Evolutionary conservation across 1,140 invertebrate species (phyloP).

Genomic region (Lepidurus apus): DNA sequence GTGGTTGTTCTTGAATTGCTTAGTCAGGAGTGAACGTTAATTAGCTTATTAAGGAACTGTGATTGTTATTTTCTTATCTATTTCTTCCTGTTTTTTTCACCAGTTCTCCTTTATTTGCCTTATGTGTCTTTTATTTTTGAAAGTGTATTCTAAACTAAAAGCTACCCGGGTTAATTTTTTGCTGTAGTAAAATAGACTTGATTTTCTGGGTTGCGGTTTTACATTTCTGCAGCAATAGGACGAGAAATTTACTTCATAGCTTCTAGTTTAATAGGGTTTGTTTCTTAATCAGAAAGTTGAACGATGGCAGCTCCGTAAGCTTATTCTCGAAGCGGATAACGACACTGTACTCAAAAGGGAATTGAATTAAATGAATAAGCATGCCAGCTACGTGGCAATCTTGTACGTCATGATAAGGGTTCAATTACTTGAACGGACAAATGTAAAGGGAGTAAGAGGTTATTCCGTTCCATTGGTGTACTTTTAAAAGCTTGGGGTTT

Average conservation of each 20-base stretch:
- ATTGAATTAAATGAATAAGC: too few relatives aligned
- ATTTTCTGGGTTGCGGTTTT: too few relatives aligned
- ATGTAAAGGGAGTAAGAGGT: constrained; percentile 11
- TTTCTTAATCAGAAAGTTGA: background rate
- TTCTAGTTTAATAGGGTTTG: background rate
- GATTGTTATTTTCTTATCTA: background rate
- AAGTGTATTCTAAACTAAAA: too few relatives aligned
- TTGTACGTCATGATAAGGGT: too few relatives aligned
- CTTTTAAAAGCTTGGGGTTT: background rate
- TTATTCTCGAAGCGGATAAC: too few relatives aligned
- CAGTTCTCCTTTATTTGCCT: background rate
- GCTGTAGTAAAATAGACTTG: too few relatives aligned
- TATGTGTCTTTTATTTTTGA: background rate
- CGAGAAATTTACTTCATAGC: background rate
- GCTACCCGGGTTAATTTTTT: too few relatives aligned
- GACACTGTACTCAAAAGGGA: too few relatives aligned
- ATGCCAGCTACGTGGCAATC: too few relatives aligned
- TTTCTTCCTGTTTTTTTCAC: background rate
- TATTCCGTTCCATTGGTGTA: background rate
- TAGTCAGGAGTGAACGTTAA: constrained; percentile 4
- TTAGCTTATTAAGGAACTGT: background rate
- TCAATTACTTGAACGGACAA: too few relatives aligned
- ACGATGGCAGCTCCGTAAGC: background rate
- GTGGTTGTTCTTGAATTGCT: background rate
- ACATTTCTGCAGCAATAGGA: too few relatives aligned